Percentiles rank a stretch among this genome's conserved stretches.
Evolutionary conservation across 2,113 vertebrate genomes (phyloP).

Genomic region (Noturus placidus): DNA sequence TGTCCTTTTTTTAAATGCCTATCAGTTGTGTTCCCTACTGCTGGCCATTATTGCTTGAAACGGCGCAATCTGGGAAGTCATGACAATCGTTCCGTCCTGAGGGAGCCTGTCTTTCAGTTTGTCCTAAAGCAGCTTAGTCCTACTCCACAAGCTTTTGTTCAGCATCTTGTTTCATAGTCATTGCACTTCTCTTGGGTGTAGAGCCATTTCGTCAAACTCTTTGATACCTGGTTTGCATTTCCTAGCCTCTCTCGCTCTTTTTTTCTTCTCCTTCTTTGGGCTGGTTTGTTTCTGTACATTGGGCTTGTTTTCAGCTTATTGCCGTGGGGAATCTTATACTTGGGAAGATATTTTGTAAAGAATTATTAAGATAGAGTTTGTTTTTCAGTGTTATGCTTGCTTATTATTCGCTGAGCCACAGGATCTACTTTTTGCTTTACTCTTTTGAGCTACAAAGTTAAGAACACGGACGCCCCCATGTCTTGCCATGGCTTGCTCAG

Average conservation of each 20-base stretch:
- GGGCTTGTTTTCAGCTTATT: background rate
- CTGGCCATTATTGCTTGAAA: background rate
- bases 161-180: background rate
- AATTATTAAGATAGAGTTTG: background rate
- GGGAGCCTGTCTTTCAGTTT: background rate
- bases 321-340: background rate
- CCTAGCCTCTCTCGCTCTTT: background rate
- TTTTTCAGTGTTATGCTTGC: background rate
- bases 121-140: background rate
- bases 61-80: constrained; percentile 14
- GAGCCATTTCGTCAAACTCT: background rate
- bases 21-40: constrained; percentile 24
- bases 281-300: background rate
- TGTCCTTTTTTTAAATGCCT: constrained; percentile 32
- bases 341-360: background rate
- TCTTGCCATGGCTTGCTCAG: background rate
- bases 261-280: background rate
- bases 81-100: background rate
- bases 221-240: background rate
- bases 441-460: constrained; percentile 21
- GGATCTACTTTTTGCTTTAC: background rate
- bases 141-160: background rate
- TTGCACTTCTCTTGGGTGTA: background rate
- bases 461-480: too few relatives aligned
- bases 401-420: background rate